Percentiles rank a stretch among this genome's conserved stretches.
Evolutionary conservation across 2,888 invertebrate species (phyloP).

Genomic region (Margaritifera margaritifera): DNA sequence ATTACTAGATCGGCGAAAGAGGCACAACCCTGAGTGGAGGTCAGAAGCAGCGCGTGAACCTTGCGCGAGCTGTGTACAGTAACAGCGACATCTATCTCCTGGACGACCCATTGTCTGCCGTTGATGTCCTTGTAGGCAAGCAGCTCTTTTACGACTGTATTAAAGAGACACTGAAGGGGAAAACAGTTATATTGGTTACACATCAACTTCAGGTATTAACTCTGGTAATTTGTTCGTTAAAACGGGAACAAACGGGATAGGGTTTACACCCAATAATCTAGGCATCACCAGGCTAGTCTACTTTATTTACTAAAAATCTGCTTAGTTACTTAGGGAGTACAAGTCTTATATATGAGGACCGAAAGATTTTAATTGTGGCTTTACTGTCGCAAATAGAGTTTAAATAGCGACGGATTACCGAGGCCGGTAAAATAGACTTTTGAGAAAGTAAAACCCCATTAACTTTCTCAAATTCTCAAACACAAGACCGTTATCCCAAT

Average conservation of each 20-base stretch:
- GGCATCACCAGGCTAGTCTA: too few species aligned
- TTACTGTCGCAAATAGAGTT: too few species aligned
- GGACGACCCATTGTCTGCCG: constrained; percentile 57
- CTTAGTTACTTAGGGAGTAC: too few species aligned
- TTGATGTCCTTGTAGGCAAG: constrained; percentile 50
- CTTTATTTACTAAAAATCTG: too few species aligned
- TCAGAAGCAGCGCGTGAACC: constrained; percentile 56
- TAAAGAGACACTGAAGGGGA: constrained; percentile 34
- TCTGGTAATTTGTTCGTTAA: background rate
- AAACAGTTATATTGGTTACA: constrained; percentile 49
- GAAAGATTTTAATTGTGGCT: too few species aligned
- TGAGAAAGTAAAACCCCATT: too few species aligned
- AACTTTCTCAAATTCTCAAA: too few species aligned
- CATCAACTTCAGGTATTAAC: constrained; percentile 53
- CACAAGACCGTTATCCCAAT: too few species aligned
- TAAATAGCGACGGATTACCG: too few species aligned
- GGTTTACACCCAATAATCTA: too few species aligned
- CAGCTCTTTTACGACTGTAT: constrained; percentile 51
- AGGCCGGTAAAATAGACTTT: too few species aligned
- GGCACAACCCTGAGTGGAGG: constrained; percentile 57
- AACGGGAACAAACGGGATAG: background rate
- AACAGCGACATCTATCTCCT: constrained; percentile 51
- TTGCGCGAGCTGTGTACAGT: constrained; percentile 57
- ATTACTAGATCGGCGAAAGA: constrained; percentile 49
- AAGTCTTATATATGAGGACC: too few species aligned